phyloP scores from a whole-genome alignment of 2,113 vertebrate species.

The Myrmophylax atrothorax region DNA sequence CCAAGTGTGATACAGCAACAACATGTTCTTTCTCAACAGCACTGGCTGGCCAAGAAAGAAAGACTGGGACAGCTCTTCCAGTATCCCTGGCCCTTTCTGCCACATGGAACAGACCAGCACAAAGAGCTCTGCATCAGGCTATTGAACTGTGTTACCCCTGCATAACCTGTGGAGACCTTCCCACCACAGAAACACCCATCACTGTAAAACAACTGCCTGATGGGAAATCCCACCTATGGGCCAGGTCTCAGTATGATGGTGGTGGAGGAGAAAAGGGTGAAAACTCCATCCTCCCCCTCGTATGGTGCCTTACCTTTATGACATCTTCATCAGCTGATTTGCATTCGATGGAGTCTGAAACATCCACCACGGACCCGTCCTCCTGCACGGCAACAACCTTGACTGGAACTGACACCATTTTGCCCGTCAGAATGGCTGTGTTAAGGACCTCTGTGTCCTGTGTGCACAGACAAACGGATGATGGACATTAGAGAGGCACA shows the following conservation, averaged over 20 bases:
- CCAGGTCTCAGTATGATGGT: accelerated
- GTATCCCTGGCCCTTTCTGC: background rate
- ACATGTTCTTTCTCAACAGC: accelerated
- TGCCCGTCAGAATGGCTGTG: constrained; percentile 78
- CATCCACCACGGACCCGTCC: constrained; percentile 72
- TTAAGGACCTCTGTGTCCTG: constrained; percentile 79
- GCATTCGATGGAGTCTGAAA: constrained; percentile 71
- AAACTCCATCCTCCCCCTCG: accelerated
- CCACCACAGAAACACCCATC: background rate
- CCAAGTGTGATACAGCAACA: background rate
- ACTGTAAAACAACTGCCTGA: background rate
- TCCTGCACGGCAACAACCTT: constrained; percentile 76
- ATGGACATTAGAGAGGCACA: accelerated
- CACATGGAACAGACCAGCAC: background rate
- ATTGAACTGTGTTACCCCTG: accelerated
- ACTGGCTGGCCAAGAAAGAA: background rate
- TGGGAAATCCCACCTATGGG: background rate
- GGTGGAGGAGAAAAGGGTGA: too few relatives aligned
- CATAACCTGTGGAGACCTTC: background rate
- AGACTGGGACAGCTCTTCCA: background rate
- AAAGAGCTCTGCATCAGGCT: accelerated
- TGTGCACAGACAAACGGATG: background rate
- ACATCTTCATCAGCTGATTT: constrained; percentile 76
- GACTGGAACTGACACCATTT: constrained; percentile 67
- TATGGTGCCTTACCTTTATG: constrained; percentile 66